These are phyloP conservation scores for Fundulus diaphanus DNA, from an alignment of 2,797 vertebrate species.

Conservation along the genomic window DNA sequence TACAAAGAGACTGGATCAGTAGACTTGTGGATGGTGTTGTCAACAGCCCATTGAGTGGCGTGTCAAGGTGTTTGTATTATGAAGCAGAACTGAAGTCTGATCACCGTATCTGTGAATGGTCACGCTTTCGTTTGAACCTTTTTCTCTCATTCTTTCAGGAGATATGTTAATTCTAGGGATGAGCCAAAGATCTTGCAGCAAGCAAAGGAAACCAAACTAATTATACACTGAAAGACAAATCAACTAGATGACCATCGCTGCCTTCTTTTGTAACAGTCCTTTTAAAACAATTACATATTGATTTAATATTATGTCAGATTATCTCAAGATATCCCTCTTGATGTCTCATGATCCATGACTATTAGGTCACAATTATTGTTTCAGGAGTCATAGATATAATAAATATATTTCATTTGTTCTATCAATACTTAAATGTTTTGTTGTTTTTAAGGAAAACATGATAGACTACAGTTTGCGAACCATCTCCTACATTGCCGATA, in stretches of 20 bases:
- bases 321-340: neutral
- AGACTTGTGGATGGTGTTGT: neutral
- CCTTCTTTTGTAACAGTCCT: neutral
- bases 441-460: conserved; percentile 88
- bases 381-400: neutral
- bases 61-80: neutral
- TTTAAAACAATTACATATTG: neutral
- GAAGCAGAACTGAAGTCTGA: neutral
- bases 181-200: neutral
- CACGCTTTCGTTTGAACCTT: neutral
- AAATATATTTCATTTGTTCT: neutral
- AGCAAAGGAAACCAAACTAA: neutral
- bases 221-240: neutral
- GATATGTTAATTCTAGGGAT: neutral
- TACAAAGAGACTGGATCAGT: neutral
- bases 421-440: neutral
- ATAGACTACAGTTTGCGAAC: conserved; percentile 95
- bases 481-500: conserved; percentile 98
- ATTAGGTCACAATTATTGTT: neutral
- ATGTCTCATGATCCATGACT: neutral
- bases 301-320: neutral
- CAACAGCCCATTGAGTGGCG: neutral
- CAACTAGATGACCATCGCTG: neutral
- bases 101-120: neutral
- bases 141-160: neutral